phyloP scores from a whole-genome alignment of 2,797 vertebrate genomes.

The Falco novaeseelandiae region DNA sequence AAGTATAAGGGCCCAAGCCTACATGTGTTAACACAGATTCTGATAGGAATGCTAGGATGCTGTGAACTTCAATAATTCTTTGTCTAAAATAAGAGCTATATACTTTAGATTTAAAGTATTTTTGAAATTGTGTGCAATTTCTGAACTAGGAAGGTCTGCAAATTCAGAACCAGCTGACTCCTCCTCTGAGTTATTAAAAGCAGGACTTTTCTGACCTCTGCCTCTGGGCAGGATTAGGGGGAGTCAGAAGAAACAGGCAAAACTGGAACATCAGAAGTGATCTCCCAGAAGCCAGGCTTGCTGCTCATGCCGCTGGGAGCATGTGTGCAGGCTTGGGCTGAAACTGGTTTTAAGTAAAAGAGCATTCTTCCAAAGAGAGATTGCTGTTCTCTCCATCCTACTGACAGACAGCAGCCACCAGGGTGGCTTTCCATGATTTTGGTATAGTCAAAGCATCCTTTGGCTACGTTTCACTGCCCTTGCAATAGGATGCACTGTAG shows the following conservation, averaged over 20 bases:
- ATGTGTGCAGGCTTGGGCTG: not conserved
- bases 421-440: not conserved
- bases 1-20: not conserved
- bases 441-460: not conserved
- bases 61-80: not conserved
- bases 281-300: not conserved
- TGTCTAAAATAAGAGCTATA: not conserved
- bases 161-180: not conserved
- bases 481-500: not conserved
- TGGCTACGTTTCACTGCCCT: not conserved
- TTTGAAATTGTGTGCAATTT: not conserved
- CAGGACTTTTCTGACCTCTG: not conserved
- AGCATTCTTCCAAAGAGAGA: not conserved
- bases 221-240: not conserved
- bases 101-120: not conserved
- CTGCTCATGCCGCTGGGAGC: not conserved
- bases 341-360: not conserved
- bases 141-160: not conserved
- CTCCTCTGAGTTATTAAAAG: not conserved
- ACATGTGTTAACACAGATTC: not conserved
- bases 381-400: not conserved
- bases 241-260: not conserved
- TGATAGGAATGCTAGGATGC: not conserved
- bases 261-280: not conserved
- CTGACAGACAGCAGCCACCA: not conserved